These are phyloP conservation scores for Iguana delicatissima DNA, from an alignment of 2,797 vertebrate genomes.

Conservation along the genomic window DNA sequence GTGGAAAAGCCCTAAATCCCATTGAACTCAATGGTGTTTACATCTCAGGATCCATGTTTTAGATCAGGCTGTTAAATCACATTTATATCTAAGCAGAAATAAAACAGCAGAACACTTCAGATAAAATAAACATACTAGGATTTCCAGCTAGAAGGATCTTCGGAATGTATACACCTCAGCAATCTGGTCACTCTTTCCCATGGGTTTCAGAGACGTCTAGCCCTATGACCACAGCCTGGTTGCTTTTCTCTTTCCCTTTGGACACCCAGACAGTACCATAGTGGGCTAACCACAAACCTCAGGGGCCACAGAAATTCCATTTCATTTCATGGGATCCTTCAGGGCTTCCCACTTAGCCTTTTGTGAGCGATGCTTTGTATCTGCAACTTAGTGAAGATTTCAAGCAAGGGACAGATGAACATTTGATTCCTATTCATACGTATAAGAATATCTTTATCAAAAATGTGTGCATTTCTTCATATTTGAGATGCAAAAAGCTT, in stretches of 20 bases:
- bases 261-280: not conserved
- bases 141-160: conserved; percentile 22
- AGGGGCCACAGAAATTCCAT: conserved; percentile 6
- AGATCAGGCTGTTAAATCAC: not conserved
- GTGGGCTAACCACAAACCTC: conserved; percentile 8
- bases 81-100: not conserved
- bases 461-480: too few species aligned
- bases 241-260: not conserved
- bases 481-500: too few species aligned
- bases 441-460: too few species aligned
- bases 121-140: conserved; percentile 7
- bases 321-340: not conserved
- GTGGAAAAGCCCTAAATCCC: not conserved
- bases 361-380: conserved; percentile 4
- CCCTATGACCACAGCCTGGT: conserved; percentile 24
- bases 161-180: conserved; percentile 1
- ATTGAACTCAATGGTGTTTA: not conserved
- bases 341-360: not conserved
- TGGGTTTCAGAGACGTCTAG: conserved; percentile 9
- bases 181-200: not conserved
- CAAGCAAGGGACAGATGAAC: not conserved
- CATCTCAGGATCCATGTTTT: not conserved
- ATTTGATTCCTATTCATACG: too few species aligned
- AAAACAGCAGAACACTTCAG: not conserved
- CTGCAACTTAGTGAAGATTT: not conserved